Percentiles rank a stretch among this genome's conserved stretches.
phyloP scores from a whole-genome alignment of 2,797 vertebrate species.

The Okamejei kenojei region DNA sequence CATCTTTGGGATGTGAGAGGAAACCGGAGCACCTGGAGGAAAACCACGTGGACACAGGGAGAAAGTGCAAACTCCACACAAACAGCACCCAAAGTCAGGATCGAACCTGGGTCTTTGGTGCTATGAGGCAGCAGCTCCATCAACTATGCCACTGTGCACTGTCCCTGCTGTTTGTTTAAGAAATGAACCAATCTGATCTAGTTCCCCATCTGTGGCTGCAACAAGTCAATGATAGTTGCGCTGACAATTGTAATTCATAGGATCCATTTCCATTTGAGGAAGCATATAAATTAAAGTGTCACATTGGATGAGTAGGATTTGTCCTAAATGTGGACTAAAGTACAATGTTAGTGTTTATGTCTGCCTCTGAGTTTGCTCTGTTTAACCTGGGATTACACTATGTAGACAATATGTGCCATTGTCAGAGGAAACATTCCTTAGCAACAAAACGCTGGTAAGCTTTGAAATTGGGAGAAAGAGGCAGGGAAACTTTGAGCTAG shows the following conservation, averaged over 20 bases:
- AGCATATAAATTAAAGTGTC: not conserved
- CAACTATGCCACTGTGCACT: too few relatives aligned
- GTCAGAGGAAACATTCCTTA: not conserved
- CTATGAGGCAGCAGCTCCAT: too few relatives aligned
- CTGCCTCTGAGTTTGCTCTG: not conserved
- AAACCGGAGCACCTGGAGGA: too few relatives aligned
- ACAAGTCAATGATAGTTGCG: not conserved
- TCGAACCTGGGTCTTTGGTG: too few relatives aligned
- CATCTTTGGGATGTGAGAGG: too few relatives aligned
- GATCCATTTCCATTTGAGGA: not conserved
- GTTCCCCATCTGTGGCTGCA: not conserved
- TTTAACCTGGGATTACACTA: not conserved
- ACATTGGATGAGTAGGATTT: not conserved
- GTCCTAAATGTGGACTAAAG: not conserved
- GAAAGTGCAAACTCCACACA: too few relatives aligned
- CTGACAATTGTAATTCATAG: not conserved
- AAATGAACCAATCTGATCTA: conserved; percentile 9
- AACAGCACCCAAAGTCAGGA: too few relatives aligned
- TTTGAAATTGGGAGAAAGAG: not conserved
- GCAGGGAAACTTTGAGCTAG: not conserved
- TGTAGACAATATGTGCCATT: not conserved
- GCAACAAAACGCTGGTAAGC: not conserved
- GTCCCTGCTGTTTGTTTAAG: not conserved
- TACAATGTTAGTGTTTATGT: too few relatives aligned
- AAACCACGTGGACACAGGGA: too few relatives aligned